phyloP scores from a whole-genome alignment of 2,888 invertebrate genomes.

The Tetranychus truncatus region DNA sequence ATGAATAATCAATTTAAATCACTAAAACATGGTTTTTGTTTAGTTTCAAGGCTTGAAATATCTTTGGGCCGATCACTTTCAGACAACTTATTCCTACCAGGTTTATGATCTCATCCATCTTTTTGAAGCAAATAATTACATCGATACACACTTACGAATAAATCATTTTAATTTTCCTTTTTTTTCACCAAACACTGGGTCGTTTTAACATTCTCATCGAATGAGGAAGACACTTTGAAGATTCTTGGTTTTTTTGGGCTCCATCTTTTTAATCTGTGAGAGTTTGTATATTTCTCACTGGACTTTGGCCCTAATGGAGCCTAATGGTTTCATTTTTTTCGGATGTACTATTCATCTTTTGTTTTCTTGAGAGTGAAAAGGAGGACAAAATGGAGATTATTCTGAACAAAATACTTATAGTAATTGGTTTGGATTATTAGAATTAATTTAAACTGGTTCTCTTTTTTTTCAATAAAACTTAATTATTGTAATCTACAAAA shows the following conservation, averaged over 20 bases:
- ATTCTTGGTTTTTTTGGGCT: too few species aligned
- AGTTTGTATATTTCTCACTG: not conserved
- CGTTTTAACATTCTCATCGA: too few species aligned
- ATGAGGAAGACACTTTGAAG: too few species aligned
- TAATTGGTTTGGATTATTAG: too few species aligned
- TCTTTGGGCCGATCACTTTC: not conserved
- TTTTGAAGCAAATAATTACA: not conserved
- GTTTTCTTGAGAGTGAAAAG: not conserved
- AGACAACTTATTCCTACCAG: not conserved
- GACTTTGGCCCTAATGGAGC: not conserved
- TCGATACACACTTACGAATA: not conserved
- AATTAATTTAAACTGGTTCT: too few species aligned
- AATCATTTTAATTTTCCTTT: not conserved
- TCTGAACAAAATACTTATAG: too few species aligned
- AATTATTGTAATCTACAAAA: not conserved
- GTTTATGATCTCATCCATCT: not conserved
- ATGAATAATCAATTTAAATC: not conserved
- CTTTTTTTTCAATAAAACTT: not conserved
- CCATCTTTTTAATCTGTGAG: too few species aligned
- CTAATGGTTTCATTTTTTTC: not conserved
- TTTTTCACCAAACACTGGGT: not conserved
- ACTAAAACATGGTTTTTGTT: not conserved
- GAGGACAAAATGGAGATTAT: not conserved
- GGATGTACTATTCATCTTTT: not conserved
- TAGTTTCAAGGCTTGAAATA: not conserved